Evolutionary conservation across 1,140 invertebrate genomes (phyloP), one percentile per base, ranked within the genome.

Genomic region (Streblospio benedicti): DNA sequence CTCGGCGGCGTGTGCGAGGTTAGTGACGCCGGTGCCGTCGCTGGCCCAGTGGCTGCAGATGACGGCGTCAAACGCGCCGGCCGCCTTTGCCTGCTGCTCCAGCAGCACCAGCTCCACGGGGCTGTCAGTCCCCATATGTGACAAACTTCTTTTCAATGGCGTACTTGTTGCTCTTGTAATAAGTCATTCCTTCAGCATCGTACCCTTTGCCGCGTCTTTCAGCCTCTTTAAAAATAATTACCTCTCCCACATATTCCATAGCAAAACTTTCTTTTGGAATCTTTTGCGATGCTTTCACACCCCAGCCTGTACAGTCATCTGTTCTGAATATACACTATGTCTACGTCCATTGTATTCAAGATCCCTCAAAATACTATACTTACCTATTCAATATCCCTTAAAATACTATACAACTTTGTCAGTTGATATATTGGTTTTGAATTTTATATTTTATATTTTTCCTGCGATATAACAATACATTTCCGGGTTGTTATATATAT

Each of bases 221-320:
- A 0, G 93, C 92, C 71, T 93, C 93, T 69, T 93, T 89, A 69
- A 82, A 86, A 1, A 86, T 88, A 20, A 97, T 93, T 0, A 97
- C 76, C 81, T 97, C 92, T 1, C 93, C 93, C 2, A 95, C 86
- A 79, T 97, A 97, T 68, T 91, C 87, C 57, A 87, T 87, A 1
- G 97, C 83, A 77, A 93, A 97, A 16, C 86, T 84, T 0, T 91
- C 91, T 69, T 86, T 86, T 47, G 83, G 84, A 28, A 82, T 80
- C 52, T 71, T 71, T 64, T 87, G 83, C 33, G 87, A 73, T 0
- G 91, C 84, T 70, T 87, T 89, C 0, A 97, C 88, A 3, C 93
- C 94, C 94, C 94, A 97, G 6, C 93, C 93, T 66, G 90, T 83
- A 0, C 87, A 88, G 75, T 93, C 90, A 14, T 76, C 72, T 2